These are phyloP conservation scores for Hydrophis major DNA, from an alignment of 2,797 vertebrate genomes.

Conservation along the genomic window DNA sequence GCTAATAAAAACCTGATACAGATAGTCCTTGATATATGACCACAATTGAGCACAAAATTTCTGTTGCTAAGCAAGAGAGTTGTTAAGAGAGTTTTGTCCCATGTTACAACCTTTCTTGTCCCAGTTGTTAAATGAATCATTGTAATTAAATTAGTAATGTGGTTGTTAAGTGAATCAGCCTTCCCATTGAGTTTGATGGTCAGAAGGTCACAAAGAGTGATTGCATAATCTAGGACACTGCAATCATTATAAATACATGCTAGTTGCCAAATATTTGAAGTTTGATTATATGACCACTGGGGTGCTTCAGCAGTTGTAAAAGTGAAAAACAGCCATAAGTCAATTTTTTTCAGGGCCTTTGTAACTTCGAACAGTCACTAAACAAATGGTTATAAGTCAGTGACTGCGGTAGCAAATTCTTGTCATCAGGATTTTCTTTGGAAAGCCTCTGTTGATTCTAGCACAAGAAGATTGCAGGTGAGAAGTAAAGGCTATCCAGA, in stretches of 20 bases:
- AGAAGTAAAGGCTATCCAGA: neutral
- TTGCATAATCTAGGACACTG: neutral
- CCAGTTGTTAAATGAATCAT: neutral
- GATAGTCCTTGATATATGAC: neutral
- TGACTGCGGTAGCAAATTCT: neutral
- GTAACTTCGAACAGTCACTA: neutral
- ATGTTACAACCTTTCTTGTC: neutral
- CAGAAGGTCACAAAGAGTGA: neutral
- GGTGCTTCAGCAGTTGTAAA: neutral
- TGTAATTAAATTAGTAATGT: neutral
- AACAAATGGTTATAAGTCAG: neutral
- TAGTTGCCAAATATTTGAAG: neutral
- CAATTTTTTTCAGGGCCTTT: neutral
- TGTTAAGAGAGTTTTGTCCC: neutral
- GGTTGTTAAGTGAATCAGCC: neutral
- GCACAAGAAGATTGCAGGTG: neutral
- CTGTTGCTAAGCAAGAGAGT: neutral
- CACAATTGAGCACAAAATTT: neutral
- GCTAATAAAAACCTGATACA: neutral
- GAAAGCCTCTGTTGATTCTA: neutral
- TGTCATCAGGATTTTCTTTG: neutral
- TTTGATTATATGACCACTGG: neutral
- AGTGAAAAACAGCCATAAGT: neutral
- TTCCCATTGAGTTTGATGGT: neutral
- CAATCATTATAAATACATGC: neutral